phyloP scores from a whole-genome alignment of 2,888 invertebrate genomes.

The Corbicula japonica region DNA sequence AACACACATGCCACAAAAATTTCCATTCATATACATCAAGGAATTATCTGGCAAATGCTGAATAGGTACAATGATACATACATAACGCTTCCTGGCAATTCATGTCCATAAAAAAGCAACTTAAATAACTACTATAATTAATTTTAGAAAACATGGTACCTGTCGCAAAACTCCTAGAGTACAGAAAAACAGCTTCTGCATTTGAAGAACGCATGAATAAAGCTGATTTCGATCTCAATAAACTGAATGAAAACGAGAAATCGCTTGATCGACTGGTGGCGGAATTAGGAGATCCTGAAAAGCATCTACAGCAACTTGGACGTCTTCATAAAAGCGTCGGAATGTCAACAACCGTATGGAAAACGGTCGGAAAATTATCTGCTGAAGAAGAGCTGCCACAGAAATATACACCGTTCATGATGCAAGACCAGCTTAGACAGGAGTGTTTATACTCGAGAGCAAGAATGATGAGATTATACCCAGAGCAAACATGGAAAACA shows the following conservation, averaged over 20 bases:
- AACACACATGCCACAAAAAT: no score
- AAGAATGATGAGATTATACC: background rate
- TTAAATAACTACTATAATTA: no score
- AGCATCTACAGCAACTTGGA: background rate
- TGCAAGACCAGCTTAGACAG: background rate
- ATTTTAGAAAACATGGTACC: background rate
- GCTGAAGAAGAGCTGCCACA: background rate
- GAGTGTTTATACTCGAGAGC: conserved; percentile 1
- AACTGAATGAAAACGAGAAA: background rate
- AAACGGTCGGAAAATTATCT: background rate
- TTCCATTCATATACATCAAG: no score
- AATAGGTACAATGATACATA: no score
- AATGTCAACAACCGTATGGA: background rate
- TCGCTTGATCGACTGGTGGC: background rate
- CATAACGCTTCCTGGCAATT: no score
- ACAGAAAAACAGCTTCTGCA: background rate
- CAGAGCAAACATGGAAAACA: no score
- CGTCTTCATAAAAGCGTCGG: background rate
- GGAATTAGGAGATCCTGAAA: conserved; percentile 5
- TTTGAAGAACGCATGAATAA: background rate
- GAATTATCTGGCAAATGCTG: no score
- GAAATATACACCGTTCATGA: background rate
- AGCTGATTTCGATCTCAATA: background rate
- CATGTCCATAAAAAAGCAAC: no score
- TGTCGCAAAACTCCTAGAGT: background rate